Percentiles rank a stretch among this genome's conserved stretches.
These are phyloP conservation scores for Pan paniscus DNA, from an alignment of 2,113 vertebrate genomes.

Conservation along the genomic window DNA sequence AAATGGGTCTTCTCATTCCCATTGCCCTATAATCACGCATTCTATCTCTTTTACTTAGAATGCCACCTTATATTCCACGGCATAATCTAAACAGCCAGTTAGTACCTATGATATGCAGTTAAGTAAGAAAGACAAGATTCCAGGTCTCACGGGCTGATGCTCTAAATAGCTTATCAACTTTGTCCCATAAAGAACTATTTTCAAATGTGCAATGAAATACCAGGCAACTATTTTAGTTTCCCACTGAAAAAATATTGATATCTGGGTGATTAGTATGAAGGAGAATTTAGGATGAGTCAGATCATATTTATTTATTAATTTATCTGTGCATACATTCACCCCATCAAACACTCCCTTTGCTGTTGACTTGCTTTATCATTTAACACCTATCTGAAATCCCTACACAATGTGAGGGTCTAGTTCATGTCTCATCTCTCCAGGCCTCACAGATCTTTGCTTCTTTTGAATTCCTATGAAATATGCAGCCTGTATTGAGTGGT, in stretches of 20 bases:
- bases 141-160: not conserved
- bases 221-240: not conserved
- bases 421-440: not conserved
- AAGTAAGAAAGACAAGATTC: not conserved
- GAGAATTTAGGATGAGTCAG: not conserved
- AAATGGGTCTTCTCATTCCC: not conserved
- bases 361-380: not conserved
- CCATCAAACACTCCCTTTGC: not conserved
- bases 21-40: not conserved
- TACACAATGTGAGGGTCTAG: not conserved
- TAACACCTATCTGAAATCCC: not conserved
- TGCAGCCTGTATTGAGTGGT: not conserved
- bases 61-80: not conserved
- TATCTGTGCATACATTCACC: not conserved
- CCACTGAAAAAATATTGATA: not conserved
- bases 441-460: not conserved
- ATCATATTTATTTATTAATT: not conserved
- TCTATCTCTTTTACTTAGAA: conserved; percentile 1
- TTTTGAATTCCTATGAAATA: not conserved
- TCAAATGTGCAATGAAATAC: not conserved
- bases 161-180: not conserved
- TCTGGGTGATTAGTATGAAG: not conserved
- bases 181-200: not conserved
- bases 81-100: not conserved
- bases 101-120: not conserved